Percentiles rank a stretch among this genome's conserved stretches.
phyloP scores from a whole-genome alignment of 2,797 vertebrate species.

The Anguilla marmorata region DNA sequence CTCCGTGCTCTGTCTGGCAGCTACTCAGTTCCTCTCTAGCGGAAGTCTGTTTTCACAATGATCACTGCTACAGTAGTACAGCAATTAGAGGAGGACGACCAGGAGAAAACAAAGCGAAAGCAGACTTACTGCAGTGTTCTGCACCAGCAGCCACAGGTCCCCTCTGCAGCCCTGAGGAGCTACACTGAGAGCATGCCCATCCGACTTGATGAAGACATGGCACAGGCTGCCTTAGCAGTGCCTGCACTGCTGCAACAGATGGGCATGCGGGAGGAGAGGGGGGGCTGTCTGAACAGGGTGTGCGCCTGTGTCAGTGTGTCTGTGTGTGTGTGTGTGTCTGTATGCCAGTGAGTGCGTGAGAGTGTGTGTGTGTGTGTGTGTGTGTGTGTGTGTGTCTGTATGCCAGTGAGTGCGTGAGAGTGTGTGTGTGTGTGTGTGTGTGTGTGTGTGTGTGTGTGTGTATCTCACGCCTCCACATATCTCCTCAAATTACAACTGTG shows the following conservation, averaged over 20 bases:
- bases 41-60: too few species aligned
- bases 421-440: conserved; percentile 9
- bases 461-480: background rate
- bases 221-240: background rate
- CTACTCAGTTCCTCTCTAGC: background rate
- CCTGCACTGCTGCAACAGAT: conserved; percentile 22
- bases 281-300: background rate
- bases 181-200: background rate
- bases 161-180: background rate
- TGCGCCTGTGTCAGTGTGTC: conserved; percentile 9
- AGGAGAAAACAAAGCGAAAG: background rate
- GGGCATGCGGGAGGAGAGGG: background rate
- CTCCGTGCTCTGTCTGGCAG: background rate
- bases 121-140: conserved; percentile 1
- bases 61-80: background rate
- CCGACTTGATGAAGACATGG: conserved; percentile 10
- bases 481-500: conserved; percentile 17
- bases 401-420: conserved; percentile 15
- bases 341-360: conserved; percentile 13
- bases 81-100: background rate
- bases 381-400: conserved; percentile 11
- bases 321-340: background rate
- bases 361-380: background rate
- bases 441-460: conserved; percentile 13
- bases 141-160: background rate